Base-by-base conservation (phyloP, 2,888 invertebrate genomes). In the Parapristionchus giblindavisi region DNA sequence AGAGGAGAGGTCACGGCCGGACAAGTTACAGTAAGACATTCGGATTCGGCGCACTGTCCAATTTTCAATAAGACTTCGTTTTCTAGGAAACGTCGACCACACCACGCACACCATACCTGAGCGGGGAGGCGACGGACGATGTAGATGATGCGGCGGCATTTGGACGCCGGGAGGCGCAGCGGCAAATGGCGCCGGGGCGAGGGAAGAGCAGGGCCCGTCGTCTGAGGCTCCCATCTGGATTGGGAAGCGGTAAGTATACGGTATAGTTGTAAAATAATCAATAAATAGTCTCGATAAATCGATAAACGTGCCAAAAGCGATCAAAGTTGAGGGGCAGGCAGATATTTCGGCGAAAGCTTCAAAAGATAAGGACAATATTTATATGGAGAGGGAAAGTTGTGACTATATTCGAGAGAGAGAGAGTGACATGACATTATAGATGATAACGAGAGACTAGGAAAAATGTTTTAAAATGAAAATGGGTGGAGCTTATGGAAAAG, bases 181-280 rank as follows among this genome's bases (percentile, higher is more conserved):
- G 61, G 27, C 77, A 60, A 40, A 77, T 66, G 56, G 80, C 71
- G 68, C 78, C 76, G 76, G 77, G 5, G 71, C 52, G 14, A 76
- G 65, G 56, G 75, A 58, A 27, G 77, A 73, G 61, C 60, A 72
- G 29, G 60, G 60, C 52, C 72, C 72, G 48, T 58, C 58, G 76
- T 81, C 82, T 80, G 75, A 79, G 74, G 77, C 80, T 75, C 81
- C 81, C 82, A 82, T 81, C 65, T 61, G 17, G 60, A 68, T 14
- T 4, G 17, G 8, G 24, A 2, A 54, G 52, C 40, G 38, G 17
- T 43, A 65, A 27, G 14, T 11, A 48, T 11, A 48, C 29, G 65
- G 27, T 27, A 24, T 27, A 21, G 36, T 4, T 17, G 32, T 24
- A n/a, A 11, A 17, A 48, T 32, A 36, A 60, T 61, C 4, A 24